Percentiles rank a stretch among this genome's conserved stretches.
These are phyloP conservation scores for Clarias magur DNA, from an alignment of 2,113 vertebrate genomes.

Conservation along the genomic window DNA sequence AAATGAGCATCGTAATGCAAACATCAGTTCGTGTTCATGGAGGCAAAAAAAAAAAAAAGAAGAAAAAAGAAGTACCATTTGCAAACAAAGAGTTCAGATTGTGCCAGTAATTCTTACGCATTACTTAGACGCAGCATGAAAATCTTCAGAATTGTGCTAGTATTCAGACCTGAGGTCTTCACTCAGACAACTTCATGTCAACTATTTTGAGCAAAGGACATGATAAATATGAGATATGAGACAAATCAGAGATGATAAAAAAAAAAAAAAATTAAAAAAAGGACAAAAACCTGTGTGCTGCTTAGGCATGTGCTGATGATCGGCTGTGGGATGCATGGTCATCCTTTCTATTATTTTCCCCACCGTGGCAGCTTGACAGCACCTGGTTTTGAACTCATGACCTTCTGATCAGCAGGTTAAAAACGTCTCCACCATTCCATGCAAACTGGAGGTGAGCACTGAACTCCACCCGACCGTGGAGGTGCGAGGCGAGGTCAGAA, in stretches of 20 bases:
- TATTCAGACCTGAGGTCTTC: conserved; percentile 21
- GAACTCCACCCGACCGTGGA: no score
- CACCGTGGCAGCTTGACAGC: neutral
- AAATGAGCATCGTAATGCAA: neutral
- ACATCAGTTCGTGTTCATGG: neutral
- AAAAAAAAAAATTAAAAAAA: neutral
- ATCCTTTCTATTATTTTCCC: neutral
- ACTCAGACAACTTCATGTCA: neutral
- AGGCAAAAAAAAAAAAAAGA: conserved; percentile 1
- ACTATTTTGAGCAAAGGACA: neutral
- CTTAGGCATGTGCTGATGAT: conserved; percentile 23
- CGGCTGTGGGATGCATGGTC: neutral
- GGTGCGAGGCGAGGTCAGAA: no score
- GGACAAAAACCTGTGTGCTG: neutral
- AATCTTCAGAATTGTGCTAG: conserved; percentile 38
- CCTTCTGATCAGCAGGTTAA: neutral
- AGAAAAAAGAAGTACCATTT: neutral
- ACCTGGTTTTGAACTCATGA: neutral
- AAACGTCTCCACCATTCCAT: neutral
- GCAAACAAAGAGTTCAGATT: neutral
- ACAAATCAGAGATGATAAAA: neutral
- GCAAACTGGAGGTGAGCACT: no score
- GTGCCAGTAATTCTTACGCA: conserved; percentile 18
- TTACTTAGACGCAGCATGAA: conserved; percentile 10
- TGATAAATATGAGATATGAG: neutral